Percentiles rank a stretch among this genome's conserved stretches.
These are phyloP conservation scores for Apodemia mormo DNA, from an alignment of 2,888 invertebrate species.

Conservation along the genomic window DNA sequence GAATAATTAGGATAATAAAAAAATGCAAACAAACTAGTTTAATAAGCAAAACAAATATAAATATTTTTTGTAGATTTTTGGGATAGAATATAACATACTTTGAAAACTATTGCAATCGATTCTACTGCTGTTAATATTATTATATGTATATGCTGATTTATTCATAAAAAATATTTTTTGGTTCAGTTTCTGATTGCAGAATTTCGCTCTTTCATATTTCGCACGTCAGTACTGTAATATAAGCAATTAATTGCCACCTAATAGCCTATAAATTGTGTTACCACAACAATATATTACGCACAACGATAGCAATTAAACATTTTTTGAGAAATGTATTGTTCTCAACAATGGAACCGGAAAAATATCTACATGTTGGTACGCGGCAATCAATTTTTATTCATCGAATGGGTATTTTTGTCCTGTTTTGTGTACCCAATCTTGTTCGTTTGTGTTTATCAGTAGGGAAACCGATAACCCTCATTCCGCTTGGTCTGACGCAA, in stretches of 20 bases:
- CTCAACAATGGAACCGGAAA: slow-evolving; percentile 52
- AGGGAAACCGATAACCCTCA: slow-evolving; percentile 75
- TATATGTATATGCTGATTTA: no score
- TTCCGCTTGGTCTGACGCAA: slow-evolving; percentile 75
- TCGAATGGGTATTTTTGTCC: slow-evolving; percentile 61
- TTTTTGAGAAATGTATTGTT: slow-evolving; percentile 44
- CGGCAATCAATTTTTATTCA: slow-evolving; percentile 56
- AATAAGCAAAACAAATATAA: no score
- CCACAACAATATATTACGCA: slow-evolving; percentile 61
- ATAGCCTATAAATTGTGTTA: slow-evolving; percentile 61
- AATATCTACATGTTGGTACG: slow-evolving; percentile 59
- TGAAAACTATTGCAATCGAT: no score
- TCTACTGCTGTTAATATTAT: no score
- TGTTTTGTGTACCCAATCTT: slow-evolving; percentile 56
- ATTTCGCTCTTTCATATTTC: slow-evolving; percentile 29
- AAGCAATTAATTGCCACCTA: slow-evolving; percentile 56
- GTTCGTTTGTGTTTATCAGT: slow-evolving; percentile 76
- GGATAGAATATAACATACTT: no score
- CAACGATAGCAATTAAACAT: slow-evolving; percentile 56
- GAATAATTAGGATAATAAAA: no score
- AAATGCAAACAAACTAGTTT: no score
- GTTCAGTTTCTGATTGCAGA: no score
- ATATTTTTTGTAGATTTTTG: no score
- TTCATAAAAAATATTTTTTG: no score
- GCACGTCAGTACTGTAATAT: slow-evolving; percentile 37